Evolutionary conservation across 2,888 invertebrate genomes (phyloP).

Genomic region (Cremastobaeus sp.): DNA sequence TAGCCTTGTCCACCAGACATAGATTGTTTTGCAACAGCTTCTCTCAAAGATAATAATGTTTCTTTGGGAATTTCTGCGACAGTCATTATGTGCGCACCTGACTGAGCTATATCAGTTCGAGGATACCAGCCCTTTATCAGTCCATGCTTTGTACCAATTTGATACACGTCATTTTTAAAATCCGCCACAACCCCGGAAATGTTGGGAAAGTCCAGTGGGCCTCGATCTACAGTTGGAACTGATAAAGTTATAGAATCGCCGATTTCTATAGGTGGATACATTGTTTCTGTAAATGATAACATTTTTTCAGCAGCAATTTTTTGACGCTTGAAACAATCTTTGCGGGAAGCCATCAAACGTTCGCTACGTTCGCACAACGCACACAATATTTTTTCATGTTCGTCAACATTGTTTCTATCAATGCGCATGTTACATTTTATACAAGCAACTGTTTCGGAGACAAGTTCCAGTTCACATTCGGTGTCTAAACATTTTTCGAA

Average conservation of each 20-base stretch:
- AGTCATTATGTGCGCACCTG: no score
- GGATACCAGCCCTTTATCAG: background rate
- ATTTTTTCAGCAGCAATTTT: conserved; percentile 6
- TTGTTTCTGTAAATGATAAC: background rate
- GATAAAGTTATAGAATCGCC: background rate
- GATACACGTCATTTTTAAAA: background rate
- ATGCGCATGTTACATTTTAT: background rate
- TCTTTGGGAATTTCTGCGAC: no score
- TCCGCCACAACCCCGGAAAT: background rate
- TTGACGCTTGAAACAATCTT: background rate
- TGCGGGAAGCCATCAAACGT: background rate
- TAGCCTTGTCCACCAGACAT: no score
- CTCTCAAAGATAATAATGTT: no score
- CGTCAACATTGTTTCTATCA: background rate
- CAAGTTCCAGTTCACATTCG: no score
- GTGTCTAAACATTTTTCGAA: no score
- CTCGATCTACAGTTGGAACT: background rate
- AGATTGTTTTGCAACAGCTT: no score
- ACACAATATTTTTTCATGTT: no score
- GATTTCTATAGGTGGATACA: background rate
- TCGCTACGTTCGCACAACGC: background rate
- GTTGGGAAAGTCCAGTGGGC: background rate
- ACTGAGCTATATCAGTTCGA: background rate
- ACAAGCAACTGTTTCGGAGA: background rate
- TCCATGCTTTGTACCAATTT: background rate